A percentile compares a stretch with the other conserved stretches of the same genome.
Evolutionary conservation across 2,113 vertebrate genomes (phyloP).

Genomic region (Chionodraco myersi): DNA sequence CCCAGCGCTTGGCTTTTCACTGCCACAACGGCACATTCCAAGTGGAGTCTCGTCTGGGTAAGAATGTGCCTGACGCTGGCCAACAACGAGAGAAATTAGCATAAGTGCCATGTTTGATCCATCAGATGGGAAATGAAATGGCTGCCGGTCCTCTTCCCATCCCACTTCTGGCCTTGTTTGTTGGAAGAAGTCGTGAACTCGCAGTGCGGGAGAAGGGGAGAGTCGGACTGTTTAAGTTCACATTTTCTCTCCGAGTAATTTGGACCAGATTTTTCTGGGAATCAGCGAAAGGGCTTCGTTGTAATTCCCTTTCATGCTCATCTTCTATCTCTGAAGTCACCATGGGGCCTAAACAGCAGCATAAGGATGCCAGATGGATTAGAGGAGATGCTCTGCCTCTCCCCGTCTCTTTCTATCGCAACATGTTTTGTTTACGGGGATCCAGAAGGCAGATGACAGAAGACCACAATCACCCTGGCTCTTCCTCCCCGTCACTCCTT

Average conservation of each 20-base stretch:
- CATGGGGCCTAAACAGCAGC: slow-evolving; percentile 85
- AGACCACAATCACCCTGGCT: slow-evolving; percentile 71
- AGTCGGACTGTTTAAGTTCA: slow-evolving; percentile 89
- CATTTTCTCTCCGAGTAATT: slow-evolving; percentile 91
- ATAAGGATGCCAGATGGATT: slow-evolving; percentile 89
- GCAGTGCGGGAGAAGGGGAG: slow-evolving; percentile 74
- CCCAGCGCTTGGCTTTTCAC: slow-evolving; percentile 31
- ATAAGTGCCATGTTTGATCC: slow-evolving; percentile 93
- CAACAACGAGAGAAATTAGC: slow-evolving; percentile 87
- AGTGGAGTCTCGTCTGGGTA: slow-evolving; percentile 65
- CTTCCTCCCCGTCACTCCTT: slow-evolving; percentile 70
- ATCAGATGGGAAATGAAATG: slow-evolving; percentile 84
- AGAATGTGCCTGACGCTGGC: slow-evolving; percentile 66
- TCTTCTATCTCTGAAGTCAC: slow-evolving; percentile 87
- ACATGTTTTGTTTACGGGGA: slow-evolving; percentile 74
- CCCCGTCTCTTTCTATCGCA: slow-evolving; percentile 61
- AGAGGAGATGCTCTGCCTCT: slow-evolving; percentile 67
- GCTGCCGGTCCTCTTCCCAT: slow-evolving; percentile 86
- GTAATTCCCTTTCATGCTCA: slow-evolving; percentile 92
- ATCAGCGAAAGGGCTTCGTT: slow-evolving; percentile 85
- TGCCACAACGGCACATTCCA: slow-evolving; percentile 80
- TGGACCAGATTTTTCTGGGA: slow-evolving; percentile 88
- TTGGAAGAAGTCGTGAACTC: slow-evolving; percentile 87
- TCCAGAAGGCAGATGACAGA: slow-evolving; percentile 73
- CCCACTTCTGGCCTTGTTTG: slow-evolving; percentile 83